Conservation (phyloP, 2,113 vertebrate genomes). For the Pseudolaguvia tuberculata region DNA sequence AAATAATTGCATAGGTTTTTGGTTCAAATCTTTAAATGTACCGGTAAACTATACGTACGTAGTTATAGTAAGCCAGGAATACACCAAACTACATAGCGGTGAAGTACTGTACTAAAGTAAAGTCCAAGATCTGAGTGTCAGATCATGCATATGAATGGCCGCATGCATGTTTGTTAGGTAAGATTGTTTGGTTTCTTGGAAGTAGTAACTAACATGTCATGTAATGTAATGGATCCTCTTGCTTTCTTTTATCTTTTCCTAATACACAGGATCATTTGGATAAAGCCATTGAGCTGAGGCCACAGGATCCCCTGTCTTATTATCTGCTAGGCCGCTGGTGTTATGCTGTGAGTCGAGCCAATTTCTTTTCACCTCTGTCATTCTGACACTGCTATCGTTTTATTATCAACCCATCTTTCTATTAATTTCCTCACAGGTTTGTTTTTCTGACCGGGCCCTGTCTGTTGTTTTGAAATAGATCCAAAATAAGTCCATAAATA, state of each 20-base stretch:
- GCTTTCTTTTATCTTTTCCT: neutral
- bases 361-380: constrained; percentile 4
- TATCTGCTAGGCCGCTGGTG: constrained; percentile 96
- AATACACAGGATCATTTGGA: constrained; percentile 85
- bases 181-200: constrained; percentile 62
- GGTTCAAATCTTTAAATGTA: neutral
- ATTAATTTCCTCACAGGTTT: neutral
- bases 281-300: constrained; percentile 88
- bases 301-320: constrained; percentile 86
- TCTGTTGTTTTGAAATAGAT: neutral
- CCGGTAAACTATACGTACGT: neutral
- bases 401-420: neutral
- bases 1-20: neutral
- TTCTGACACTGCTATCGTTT: constrained; percentile 1
- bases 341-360: constrained; percentile 76
- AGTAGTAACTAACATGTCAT: constrained; percentile 59
- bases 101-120: neutral
- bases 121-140: constrained; percentile 32
- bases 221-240: neutral
- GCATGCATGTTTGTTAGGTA: constrained; percentile 49
- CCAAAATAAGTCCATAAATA: neutral
- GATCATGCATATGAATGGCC: constrained; percentile 50
- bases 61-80: neutral
- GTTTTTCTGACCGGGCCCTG: neutral
- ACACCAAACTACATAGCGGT: constrained; percentile 28